Conservation (phyloP, 2,888 invertebrate genomes). For the Hyalella azteca region DNA sequence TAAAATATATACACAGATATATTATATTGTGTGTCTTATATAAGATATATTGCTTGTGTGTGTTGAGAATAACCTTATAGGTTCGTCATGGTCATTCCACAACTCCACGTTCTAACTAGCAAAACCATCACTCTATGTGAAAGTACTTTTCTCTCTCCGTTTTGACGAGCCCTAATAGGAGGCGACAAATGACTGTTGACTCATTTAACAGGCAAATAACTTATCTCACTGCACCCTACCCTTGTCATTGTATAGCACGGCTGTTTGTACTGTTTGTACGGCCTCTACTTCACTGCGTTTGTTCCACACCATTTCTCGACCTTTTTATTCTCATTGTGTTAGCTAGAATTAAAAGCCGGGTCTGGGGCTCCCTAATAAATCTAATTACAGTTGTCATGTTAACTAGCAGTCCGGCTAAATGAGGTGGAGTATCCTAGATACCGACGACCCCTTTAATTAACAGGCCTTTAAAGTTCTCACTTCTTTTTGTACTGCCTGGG, state of each 20-base stretch:
- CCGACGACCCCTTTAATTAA: slow-evolving; percentile 7
- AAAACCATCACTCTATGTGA: no score
- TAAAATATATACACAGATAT: no score
- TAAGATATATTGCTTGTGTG: no score
- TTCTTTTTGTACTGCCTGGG: no score
- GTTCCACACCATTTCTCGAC: background rate
- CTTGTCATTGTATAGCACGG: background rate
- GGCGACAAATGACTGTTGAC: background rate
- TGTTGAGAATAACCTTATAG: no score
- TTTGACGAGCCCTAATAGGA: background rate
- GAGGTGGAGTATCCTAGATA: background rate
- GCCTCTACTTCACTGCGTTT: background rate
- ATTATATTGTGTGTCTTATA: no score
- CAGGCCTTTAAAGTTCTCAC: background rate
- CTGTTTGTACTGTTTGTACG: background rate
- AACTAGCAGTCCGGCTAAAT: slow-evolving; percentile 8
- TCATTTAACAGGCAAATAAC: background rate
- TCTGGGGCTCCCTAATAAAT: slow-evolving; percentile 9
- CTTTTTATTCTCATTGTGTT: slow-evolving; percentile 12
- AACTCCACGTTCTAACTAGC: no score
- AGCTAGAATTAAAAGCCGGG: slow-evolving; percentile 14
- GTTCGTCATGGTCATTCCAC: no score
- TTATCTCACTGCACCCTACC: slow-evolving; percentile 1
- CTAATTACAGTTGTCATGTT: slow-evolving; percentile 26
- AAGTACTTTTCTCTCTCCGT: background rate